Base-by-base conservation (phyloP, 2,113 vertebrate genomes). In the Callithrix jacchus region DNA sequence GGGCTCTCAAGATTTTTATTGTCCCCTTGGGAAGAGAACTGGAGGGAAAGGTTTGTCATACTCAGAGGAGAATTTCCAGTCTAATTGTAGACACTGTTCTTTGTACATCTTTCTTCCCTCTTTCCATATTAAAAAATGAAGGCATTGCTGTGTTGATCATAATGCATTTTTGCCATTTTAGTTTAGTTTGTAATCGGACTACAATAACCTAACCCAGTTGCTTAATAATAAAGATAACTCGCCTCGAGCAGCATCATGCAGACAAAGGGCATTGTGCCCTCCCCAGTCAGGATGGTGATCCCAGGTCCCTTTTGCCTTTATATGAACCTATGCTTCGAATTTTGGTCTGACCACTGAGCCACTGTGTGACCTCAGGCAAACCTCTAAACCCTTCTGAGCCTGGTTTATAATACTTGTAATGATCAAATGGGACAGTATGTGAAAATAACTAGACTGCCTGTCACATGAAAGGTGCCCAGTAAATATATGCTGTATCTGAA, bases 171-270 rank as follows among this genome's bases (percentile, higher is more conserved):
- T n/a, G 37, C 56, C 6, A 52, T 32, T 79, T 49, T 66, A 77
- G 18, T 89, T 94, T 74, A 18, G n/a, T 54, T 89, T 79, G 20
- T 35, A 89, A 56, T 89, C 66, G 73, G 37, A 66, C 37, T 71
- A 73, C 56, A 56, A 40, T 89, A 5, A 80, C n/a, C 54, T 64
- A 27, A 40, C 25, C 9, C 54, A 3, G 25, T 66, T 64, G 45
- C 56, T 85, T 85, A 74, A 56, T 66, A 73, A 73, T 77, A 45
- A 85, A 14, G 23, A 45, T 30, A 35, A 47, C 73, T 79, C 20
- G 27, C 74, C 35, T 47, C 9, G 18, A 21, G 16, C 10, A 54
- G 13, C 12, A 1, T 37, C 6, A 17, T 17, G 8, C 13, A 73
- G 70, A 83, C 27, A 87, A 12, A 61, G 23, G 45, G 42, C 66